phyloP scores from a whole-genome alignment of 53 echinoderm and acorn worm genomes.

The Holothuria scabra region DNA sequence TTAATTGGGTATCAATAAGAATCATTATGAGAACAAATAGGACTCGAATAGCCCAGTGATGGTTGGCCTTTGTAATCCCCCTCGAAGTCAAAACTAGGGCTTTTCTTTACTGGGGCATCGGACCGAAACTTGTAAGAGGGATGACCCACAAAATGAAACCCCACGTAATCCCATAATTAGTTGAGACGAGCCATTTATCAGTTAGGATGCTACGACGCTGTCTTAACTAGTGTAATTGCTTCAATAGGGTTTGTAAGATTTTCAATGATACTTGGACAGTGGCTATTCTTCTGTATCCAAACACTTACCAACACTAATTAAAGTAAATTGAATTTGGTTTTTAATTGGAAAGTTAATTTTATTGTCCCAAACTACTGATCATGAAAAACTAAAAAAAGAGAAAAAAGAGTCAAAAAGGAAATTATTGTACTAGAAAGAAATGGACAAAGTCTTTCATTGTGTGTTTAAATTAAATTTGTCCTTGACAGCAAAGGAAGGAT shows the following conservation, averaged over 20 bases:
- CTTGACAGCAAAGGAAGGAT: too few species aligned
- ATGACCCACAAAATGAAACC: neutral
- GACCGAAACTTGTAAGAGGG: slow-evolving; percentile 7
- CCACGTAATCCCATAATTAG: slow-evolving; percentile 18
- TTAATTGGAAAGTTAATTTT: too few species aligned
- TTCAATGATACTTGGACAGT: too few species aligned
- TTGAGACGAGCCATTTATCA: slow-evolving; percentile 1
- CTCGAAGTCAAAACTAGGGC: slow-evolving; percentile 6
- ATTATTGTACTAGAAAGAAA: too few species aligned
- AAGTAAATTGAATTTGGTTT: too few species aligned
- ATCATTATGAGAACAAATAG: slow-evolving; percentile 23
- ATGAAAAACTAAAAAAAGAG: too few species aligned
- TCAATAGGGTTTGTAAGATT: neutral
- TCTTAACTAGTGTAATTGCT: slow-evolving; percentile 34
- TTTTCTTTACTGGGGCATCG: neutral
- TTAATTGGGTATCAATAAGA: slow-evolving; percentile 21
- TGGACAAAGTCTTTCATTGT: too few species aligned
- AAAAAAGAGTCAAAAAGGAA: too few species aligned
- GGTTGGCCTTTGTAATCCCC: slow-evolving; percentile 6
- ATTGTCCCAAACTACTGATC: too few species aligned
- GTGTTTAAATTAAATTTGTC: too few species aligned
- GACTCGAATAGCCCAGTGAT: neutral
- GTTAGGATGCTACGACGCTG: slow-evolving; percentile 13
- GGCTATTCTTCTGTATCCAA: too few species aligned
- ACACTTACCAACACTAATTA: too few species aligned